A percentile compares a stretch with the other conserved stretches of the same genome.
Conservation (phyloP, 2,888 invertebrate genomes). For the Eledone cirrhosa region DNA sequence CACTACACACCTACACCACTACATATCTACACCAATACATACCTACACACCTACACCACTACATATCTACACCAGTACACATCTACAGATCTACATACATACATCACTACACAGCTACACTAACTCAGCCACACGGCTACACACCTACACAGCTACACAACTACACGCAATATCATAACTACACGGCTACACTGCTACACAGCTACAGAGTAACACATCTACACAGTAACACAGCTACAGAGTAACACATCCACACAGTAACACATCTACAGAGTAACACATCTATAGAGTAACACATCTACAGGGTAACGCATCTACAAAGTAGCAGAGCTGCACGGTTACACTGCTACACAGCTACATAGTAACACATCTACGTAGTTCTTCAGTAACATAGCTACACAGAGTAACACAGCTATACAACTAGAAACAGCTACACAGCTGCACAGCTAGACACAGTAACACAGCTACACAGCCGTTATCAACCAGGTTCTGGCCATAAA, state of each 20-base stretch:
- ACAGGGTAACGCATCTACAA: background rate
- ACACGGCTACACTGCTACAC: too few species aligned
- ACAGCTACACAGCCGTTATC: background rate
- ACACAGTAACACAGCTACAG: too few species aligned
- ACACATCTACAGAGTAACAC: background rate
- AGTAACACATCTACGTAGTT: background rate
- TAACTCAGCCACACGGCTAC: background rate
- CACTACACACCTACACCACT: background rate
- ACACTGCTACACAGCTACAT: too few species aligned
- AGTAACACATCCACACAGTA: too few species aligned
- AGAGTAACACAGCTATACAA: background rate
- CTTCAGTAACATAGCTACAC: too few species aligned
- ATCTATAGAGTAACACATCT: background rate
- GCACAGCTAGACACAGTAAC: background rate
- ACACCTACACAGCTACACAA: too few species aligned
- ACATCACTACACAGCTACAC: background rate
- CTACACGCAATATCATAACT: too few species aligned
- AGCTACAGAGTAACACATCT: too few species aligned
- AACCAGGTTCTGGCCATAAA: too few species aligned
- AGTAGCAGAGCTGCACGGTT: too few species aligned
- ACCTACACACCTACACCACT: background rate
- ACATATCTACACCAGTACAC: background rate
- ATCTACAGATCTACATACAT: background rate
- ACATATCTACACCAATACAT: conserved; percentile 4
- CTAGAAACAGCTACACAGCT: too few species aligned